Conservation (phyloP, 2,888 invertebrate genomes). For the Drosophila aldrichi region DNA sequence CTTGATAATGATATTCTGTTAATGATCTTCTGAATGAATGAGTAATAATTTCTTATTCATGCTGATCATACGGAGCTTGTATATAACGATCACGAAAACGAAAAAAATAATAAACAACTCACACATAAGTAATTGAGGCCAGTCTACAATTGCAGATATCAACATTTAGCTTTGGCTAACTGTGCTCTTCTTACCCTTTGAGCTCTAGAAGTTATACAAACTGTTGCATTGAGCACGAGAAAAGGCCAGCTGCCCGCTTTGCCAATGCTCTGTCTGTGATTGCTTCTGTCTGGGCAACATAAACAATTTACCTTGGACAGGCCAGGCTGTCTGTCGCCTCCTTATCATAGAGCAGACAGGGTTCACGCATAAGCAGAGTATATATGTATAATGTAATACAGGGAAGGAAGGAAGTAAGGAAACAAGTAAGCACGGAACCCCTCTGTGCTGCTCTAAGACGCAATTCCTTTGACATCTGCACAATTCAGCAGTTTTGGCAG, state of each 20-base stretch:
- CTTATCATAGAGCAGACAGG: constrained; percentile 38
- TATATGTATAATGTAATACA: constrained; percentile 9
- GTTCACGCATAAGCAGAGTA: background rate
- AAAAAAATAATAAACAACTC: background rate
- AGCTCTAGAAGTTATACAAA: constrained; percentile 8
- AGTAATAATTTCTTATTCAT: background rate
- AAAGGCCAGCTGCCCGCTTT: constrained; percentile 30
- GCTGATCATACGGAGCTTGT: background rate
- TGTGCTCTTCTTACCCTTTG: background rate
- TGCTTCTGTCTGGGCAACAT: constrained; percentile 26
- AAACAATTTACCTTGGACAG: constrained; percentile 38
- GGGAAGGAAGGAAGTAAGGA: background rate
- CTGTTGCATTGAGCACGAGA: constrained; percentile 8
- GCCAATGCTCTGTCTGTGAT: constrained; percentile 20
- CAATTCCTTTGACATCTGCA: constrained; percentile 15
- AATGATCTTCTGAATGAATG: background rate
- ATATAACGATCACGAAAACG: background rate
- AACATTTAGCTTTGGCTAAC: constrained; percentile 1
- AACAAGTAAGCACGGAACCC: background rate
- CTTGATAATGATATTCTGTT: background rate
- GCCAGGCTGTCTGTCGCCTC: constrained; percentile 22
- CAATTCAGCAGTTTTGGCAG: constrained; percentile 26
- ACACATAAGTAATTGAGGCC: background rate
- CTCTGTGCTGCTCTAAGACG: constrained; percentile 4
- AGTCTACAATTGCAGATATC: background rate